These are phyloP conservation scores for Hirtodrosophila trivittata DNA, from an alignment of 2,888 invertebrate genomes.

Conservation along the genomic window DNA sequence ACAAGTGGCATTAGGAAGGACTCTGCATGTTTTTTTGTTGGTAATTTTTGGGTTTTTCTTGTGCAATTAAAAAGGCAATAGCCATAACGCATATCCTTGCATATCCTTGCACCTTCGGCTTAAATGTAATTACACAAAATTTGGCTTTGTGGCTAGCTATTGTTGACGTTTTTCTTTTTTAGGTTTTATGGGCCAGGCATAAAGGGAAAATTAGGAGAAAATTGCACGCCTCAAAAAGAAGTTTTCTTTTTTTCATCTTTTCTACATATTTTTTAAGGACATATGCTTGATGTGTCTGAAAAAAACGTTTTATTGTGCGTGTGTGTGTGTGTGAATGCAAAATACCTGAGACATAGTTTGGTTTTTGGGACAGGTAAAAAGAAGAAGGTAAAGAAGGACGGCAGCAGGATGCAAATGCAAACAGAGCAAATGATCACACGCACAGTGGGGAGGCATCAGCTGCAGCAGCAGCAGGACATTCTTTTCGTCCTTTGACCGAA, in stretches of 20 bases:
- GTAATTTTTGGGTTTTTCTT: slow-evolving; percentile 8
- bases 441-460: slow-evolving; percentile 63
- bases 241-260: slow-evolving; percentile 8
- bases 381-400: slow-evolving; percentile 44
- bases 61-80: slow-evolving; percentile 58
- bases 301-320: slow-evolving; percentile 27
- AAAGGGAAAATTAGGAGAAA: slow-evolving; percentile 47
- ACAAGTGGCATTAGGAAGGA: slow-evolving; percentile 56
- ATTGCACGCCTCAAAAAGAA: slow-evolving; percentile 59
- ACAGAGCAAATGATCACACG: slow-evolving; percentile 76
- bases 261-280: slow-evolving; percentile 41
- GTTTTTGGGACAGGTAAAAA: slow-evolving; percentile 58
- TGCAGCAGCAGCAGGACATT: slow-evolving; percentile 47
- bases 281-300: slow-evolving; percentile 30
- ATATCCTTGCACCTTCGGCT: slow-evolving; percentile 62
- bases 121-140: slow-evolving; percentile 76
- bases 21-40: slow-evolving; percentile 41
- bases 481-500: slow-evolving; percentile 38
- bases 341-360: slow-evolving; percentile 49
- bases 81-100: slow-evolving; percentile 1
- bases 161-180: slow-evolving; percentile 2
- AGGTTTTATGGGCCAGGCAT: slow-evolving; percentile 17
- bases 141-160: slow-evolving; percentile 59
- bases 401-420: slow-evolving; percentile 66
- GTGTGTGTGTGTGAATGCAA: slow-evolving; percentile 49